Evolutionary conservation across 2,888 invertebrate species (phyloP), one percentile per base, ranked within the genome.

Genomic region (Machimus atricapillus): DNA sequence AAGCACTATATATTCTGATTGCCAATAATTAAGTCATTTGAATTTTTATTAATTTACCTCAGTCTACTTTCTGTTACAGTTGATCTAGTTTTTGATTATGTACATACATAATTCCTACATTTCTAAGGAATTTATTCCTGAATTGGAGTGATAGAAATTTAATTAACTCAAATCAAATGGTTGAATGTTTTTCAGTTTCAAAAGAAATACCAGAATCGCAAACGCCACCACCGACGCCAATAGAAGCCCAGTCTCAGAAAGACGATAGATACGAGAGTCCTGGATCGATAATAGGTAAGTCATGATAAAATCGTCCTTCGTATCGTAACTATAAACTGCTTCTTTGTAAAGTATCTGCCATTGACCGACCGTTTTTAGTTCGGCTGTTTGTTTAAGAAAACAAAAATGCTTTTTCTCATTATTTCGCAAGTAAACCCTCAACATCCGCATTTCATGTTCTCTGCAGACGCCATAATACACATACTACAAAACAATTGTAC

Each of bases 161-260:
- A n/a, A 27, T 12, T 27, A 12, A 66, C 23, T 12, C 27, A 27
- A 66, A 27, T 2, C 27, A 27, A 66, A 66, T 23, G 27, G 3
- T 66, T 27, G 19, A 4, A 66, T 66, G 34, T 19, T 88, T 23
- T 86, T 87, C 82, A 90, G 87, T 66, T 90, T 90, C 90, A 89
- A 90, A 90, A 88, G 91, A 91, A 89, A 91, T 92, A 87, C 91
- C 91, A 78, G 88, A 91, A 87, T 92, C 92, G 79, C 92, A 91
- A 89, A 92, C 93, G 88, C 93, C 92, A 87, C 92, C 93, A 88
- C 92, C 92, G 87, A 92, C 92, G 88, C 93, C 93, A 77, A 92
- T 91, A 88, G 92, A 92, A 31, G 34, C 79, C 37, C 87, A 87
- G 83, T 82, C 85, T 8, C 89, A 89, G 43, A 87, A 79, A 83